These are phyloP conservation scores for Agrilus planipennis DNA, from an alignment of 1,140 invertebrate genomes.

Conservation along the genomic window DNA sequence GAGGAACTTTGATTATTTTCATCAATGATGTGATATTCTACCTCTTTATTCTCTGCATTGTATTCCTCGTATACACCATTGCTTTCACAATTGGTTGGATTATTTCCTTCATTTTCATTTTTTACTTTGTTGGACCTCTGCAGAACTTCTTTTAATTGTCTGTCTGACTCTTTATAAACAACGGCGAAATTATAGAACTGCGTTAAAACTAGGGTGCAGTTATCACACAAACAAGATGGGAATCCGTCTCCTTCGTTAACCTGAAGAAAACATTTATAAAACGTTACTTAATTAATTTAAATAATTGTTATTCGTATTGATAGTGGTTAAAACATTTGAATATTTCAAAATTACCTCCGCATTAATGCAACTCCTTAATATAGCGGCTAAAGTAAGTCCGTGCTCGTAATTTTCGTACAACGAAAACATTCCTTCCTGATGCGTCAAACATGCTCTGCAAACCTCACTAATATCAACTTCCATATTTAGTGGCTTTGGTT, in stretches of 20 bases:
- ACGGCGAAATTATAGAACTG: slow-evolving; percentile 10
- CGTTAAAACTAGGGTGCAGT: slow-evolving; percentile 5
- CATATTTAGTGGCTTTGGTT: slow-evolving; percentile 1
- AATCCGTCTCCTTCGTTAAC: slow-evolving; percentile 4
- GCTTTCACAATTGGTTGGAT: too few species aligned
- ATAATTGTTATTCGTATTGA: too few species aligned
- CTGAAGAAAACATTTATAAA: slow-evolving; percentile 3
- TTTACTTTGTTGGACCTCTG: too few species aligned
- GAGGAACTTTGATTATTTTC: too few species aligned
- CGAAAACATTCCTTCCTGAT: background rate
- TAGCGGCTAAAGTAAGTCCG: slow-evolving; percentile 7
- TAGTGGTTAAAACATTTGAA: too few species aligned
- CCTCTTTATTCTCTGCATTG: too few species aligned
- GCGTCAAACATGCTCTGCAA: slow-evolving; percentile 8
- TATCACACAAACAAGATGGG: slow-evolving; percentile 5
- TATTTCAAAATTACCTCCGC: slow-evolving; percentile 6
- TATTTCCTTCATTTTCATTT: too few species aligned
- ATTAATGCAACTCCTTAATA: slow-evolving; percentile 5
- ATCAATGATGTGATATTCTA: too few species aligned
- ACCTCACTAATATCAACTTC: slow-evolving; percentile 4
- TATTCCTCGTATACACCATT: too few species aligned
- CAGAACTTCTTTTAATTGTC: too few species aligned
- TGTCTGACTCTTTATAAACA: slow-evolving; percentile 4
- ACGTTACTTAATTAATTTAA: too few species aligned
- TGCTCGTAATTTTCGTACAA: slow-evolving; percentile 9